These are phyloP conservation scores for Taurulus bubalis DNA, from an alignment of 2,113 vertebrate species.

Conservation along the genomic window DNA sequence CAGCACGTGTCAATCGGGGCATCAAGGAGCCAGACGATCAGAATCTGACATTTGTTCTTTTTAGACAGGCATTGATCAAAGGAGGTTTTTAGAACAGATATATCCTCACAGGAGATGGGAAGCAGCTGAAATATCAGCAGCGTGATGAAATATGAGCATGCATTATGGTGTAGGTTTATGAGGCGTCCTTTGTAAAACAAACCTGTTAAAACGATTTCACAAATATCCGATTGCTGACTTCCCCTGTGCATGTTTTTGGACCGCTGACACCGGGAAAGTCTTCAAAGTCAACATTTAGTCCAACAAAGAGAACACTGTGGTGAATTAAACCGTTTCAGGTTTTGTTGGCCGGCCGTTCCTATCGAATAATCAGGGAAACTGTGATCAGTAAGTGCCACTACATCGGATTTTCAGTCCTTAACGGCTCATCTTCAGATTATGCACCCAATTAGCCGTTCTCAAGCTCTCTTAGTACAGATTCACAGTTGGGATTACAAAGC, in stretches of 20 bases:
- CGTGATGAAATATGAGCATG: conserved; percentile 15
- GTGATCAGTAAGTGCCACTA: conserved; percentile 34
- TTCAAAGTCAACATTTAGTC: background rate
- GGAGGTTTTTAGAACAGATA: conserved; percentile 41
- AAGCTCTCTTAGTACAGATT: conserved; percentile 42
- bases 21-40: conserved; percentile 60
- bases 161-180: conserved; percentile 9
- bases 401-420: conserved; percentile 43
- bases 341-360: background rate
- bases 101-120: conserved; percentile 55
- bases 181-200: conserved; percentile 1
- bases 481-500: conserved; percentile 48
- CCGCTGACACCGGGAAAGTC: background rate
- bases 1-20: conserved; percentile 59
- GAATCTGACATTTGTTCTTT: conserved; percentile 81
- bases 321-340: conserved; percentile 3
- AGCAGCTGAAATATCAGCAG: conserved; percentile 49
- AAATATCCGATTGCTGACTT: background rate
- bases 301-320: background rate
- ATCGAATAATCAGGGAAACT: conserved; percentile 22
- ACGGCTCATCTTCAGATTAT: conserved; percentile 48
- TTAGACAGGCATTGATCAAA: conserved; percentile 72
- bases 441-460: conserved; percentile 53
- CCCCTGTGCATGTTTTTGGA: background rate
- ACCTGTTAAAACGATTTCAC: background rate